Conservation (phyloP, 2,113 vertebrate genomes). For the Crocuta crocuta region DNA sequence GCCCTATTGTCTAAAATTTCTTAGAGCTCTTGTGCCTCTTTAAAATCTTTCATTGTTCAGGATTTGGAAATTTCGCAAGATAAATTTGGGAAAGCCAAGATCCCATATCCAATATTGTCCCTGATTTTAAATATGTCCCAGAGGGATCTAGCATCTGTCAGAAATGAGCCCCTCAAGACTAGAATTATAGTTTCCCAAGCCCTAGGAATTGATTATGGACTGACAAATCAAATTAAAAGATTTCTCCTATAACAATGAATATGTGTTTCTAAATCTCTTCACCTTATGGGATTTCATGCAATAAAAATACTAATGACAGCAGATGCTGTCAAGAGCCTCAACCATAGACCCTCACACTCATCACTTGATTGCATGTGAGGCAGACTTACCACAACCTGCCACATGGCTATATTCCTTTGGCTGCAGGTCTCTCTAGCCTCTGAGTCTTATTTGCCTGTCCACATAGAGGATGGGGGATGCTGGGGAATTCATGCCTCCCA, state of each 20-base stretch:
- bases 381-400: not conserved
- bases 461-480: not conserved
- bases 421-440: not conserved
- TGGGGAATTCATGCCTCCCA: not conserved
- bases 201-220: not conserved
- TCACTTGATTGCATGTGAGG: too few relatives aligned
- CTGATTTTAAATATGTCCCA: not conserved
- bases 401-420: not conserved
- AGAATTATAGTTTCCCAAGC: not conserved
- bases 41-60: not conserved
- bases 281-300: not conserved
- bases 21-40: not conserved
- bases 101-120: not conserved
- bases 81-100: not conserved
- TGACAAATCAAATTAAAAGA: conserved; percentile 13
- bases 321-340: not conserved
- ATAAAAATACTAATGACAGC: not conserved
- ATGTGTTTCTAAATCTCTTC: not conserved
- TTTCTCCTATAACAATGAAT: not conserved
- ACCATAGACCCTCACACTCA: not conserved
- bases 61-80: not conserved
- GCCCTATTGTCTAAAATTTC: not conserved
- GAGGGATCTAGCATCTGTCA: not conserved
- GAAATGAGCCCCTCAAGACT: not conserved
- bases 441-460: not conserved